Percentiles rank a stretch among this genome's conserved stretches.
Conservation (phyloP, 1,140 invertebrate genomes). For the roundworm (Caenorhabditis elegans) region WBcel235 BX284604.4:8003001-8003500, state of each 20-base stretch:
- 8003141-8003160: too few relatives aligned
- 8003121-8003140: too few relatives aligned
- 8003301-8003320: conserved; percentile 9
- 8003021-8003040: too few relatives aligned
- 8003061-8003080: too few relatives aligned
- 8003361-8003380: not conserved
- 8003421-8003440: not conserved
- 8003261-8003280: too few relatives aligned
- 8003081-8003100: too few relatives aligned
- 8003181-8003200: not conserved
- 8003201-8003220: not conserved
- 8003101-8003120: too few relatives aligned
- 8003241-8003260: conserved; percentile 25
- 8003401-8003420: not conserved
- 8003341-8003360: conserved; percentile 27
- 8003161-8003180: not conserved
- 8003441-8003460: not conserved
- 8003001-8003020: too few relatives aligned
- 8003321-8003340: not conserved
- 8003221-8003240: not conserved
- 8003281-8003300: too few relatives aligned
- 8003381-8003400: not conserved
- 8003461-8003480: not conserved
- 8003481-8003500: not conserved
- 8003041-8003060: too few relatives aligned